Conservation (phyloP, 2,888 invertebrate species). For the Cerastis leucographa region DNA sequence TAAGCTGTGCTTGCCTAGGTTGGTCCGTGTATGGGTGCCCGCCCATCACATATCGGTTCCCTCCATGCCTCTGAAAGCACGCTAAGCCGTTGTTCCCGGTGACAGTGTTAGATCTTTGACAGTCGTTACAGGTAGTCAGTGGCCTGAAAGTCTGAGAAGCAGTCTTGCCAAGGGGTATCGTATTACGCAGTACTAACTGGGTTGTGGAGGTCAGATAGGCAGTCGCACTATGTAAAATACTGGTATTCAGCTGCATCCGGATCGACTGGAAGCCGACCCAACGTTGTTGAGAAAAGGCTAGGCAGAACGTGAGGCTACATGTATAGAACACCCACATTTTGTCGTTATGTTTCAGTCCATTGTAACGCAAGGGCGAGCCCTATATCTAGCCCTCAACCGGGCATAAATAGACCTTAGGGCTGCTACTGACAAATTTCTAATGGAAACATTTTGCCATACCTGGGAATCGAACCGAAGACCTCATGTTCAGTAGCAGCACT, state of each 20-base stretch:
- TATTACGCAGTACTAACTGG: neutral
- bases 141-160: neutral
- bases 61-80: neutral
- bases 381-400: neutral
- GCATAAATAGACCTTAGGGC: neutral
- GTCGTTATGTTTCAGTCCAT: neutral
- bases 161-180: neutral
- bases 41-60: neutral
- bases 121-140: neutral
- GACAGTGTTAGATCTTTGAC: neutral
- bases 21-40: neutral
- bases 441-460: neutral
- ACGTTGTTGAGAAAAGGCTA: neutral
- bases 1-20: neutral
- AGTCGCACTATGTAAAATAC: neutral
- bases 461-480: neutral
- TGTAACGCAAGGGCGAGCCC: neutral
- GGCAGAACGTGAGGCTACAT: neutral
- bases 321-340: neutral
- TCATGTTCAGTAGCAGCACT: neutral
- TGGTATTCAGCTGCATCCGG: neutral
- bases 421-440: neutral
- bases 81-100: neutral
- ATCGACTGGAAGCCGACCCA: neutral
- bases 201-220: neutral